Base-by-base conservation (phyloP, 2,888 invertebrate species). In the Aethes cnicana region DNA sequence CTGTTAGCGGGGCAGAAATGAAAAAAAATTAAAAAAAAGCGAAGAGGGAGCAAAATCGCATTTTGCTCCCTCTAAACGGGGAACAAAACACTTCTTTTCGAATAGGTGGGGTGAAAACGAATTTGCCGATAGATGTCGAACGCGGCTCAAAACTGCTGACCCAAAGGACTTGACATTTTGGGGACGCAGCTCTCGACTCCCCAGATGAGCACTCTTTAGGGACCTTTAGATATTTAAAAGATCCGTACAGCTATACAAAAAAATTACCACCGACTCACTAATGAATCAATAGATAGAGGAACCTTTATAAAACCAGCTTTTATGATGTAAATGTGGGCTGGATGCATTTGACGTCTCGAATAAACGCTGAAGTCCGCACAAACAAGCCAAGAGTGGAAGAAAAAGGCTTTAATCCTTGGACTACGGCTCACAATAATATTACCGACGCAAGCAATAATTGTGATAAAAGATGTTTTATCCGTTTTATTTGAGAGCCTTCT, bases 101-200 rank as follows among this genome's bases (percentile, higher is more conserved):
- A n/a, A n/a, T n/a, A n/a, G n/a, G n/a, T n/a, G n/a, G n/a, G n/a
- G n/a, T 42, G 1, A 26, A 37, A 46, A 11, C 6, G 25, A 20
- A 25, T 25, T 33, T 8, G 9, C 14, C 25, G 25, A 32, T 39
- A 39, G n/a, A 46, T 52, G 30, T 12, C 14, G 5, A 46, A 46
- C 25, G 37, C 18, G 14, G 23, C 43, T 32, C 23, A 26, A 39
- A 46, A 39, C 32, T 52, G 52, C 52, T 39, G 52, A 46, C 52
- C 46, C 52, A 52, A 46, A 39, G 32, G 44, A 26, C 52, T 52
- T 52, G 52, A 52, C 37, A 52, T 52, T 52, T 44, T 26, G 20
- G 44, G 16, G 28, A 21, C 43, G 30, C 36, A 17, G 44, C 44
- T 37, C 44, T 52, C 18, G 11, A 46, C 16, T 11, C 39, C 20